Evolutionary conservation across 2,113 vertebrate species (phyloP).

Genomic region (Pyrgilauda ruficollis): DNA sequence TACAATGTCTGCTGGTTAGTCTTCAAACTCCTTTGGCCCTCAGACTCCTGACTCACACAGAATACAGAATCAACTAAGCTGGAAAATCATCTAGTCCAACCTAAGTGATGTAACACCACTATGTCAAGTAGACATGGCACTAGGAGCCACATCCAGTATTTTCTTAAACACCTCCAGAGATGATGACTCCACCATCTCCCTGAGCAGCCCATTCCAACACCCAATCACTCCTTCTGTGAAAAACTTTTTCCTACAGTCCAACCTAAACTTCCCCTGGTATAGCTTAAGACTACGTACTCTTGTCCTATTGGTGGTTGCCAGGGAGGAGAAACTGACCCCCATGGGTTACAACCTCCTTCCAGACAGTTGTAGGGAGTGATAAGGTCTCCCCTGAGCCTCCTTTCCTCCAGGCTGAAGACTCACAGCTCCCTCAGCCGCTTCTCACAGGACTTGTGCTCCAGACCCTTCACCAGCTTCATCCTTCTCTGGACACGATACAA

Average conservation of each 20-base stretch:
- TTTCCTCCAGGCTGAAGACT: neutral
- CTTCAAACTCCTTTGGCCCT: neutral
- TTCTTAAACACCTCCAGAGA: neutral
- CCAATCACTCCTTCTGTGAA: neutral
- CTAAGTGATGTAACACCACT: neutral
- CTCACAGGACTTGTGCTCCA: neutral
- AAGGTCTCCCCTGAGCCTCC: neutral
- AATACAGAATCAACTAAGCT: neutral
- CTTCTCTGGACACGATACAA: neutral
- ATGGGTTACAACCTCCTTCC: neutral
- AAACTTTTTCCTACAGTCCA: neutral
- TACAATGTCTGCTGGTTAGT: neutral
- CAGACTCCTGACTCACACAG: neutral
- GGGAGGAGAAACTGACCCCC: neutral
- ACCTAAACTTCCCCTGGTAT: neutral
- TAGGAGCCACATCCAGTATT: neutral
- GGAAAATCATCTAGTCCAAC: neutral
- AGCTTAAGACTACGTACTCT: neutral
- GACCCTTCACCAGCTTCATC: neutral
- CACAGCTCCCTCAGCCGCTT: rapidly evolving
- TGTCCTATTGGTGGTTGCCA: neutral
- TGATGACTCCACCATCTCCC: rapidly evolving
- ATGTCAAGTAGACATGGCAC: neutral
- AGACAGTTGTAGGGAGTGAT: neutral
- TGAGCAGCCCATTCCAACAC: neutral